A percentile compares a stretch with the other conserved stretches of the same genome.
Evolutionary conservation across 1,140 invertebrate genomes (phyloP).

Genomic region (Drosophila persimilis): DNA sequence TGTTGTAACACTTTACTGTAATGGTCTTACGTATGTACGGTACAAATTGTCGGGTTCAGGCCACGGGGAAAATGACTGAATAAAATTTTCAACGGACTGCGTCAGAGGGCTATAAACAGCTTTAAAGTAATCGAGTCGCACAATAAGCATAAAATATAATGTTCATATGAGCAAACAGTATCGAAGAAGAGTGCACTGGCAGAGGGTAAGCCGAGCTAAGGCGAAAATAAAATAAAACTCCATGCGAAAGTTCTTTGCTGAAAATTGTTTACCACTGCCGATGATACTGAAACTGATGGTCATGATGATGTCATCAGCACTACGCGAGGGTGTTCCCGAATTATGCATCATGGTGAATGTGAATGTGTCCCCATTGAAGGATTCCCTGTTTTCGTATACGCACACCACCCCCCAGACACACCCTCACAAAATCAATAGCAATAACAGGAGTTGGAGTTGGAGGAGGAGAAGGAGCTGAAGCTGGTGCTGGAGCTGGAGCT

Average conservation of each 20-base stretch:
- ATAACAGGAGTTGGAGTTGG: conserved; percentile 41
- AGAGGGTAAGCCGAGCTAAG: no score
- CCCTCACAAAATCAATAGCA: conserved; percentile 59
- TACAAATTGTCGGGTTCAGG: conserved; percentile 37
- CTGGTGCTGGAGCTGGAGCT: background rate
- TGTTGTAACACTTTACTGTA: conserved; percentile 57
- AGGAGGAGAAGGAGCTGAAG: conserved; percentile 11
- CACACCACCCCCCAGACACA: conserved; percentile 12
- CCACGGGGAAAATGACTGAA: conserved; percentile 24
- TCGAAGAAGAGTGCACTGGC: background rate
- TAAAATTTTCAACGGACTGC: conserved; percentile 32
- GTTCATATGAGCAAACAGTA: conserved; percentile 34
- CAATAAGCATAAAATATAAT: conserved; percentile 71
- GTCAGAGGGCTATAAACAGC: conserved; percentile 42
- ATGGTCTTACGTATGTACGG: conserved; percentile 39
- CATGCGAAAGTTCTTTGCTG: conserved; percentile 30
- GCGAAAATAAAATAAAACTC: conserved; percentile 34
- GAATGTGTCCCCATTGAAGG: conserved; percentile 21
- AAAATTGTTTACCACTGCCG: conserved; percentile 46
- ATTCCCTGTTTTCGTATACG: conserved; percentile 7
- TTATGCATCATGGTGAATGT: conserved; percentile 60
- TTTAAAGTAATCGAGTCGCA: conserved; percentile 61
- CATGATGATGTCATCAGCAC: conserved; percentile 58
- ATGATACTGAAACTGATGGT: conserved; percentile 34
- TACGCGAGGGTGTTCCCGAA: conserved; percentile 48